Evolutionary conservation across 2,888 invertebrate species (phyloP).

Genomic region (Trachelus iudaicus): DNA sequence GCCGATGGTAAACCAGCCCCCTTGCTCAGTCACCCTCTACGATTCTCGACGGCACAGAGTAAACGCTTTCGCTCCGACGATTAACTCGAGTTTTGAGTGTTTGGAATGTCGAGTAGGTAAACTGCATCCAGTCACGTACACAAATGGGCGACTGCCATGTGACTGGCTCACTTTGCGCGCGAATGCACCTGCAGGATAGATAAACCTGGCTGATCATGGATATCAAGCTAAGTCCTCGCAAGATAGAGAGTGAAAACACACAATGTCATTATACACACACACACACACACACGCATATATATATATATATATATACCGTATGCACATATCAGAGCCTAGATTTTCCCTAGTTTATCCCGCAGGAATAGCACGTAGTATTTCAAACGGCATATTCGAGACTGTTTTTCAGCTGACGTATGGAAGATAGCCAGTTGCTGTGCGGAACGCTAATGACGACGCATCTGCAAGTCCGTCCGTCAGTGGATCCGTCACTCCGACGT

Average conservation of each 20-base stretch:
- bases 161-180: not conserved
- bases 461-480: constrained; percentile 12
- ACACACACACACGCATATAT: not conserved
- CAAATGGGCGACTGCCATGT: constrained; percentile 34
- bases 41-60: constrained; percentile 31
- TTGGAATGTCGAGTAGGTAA: constrained; percentile 52
- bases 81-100: constrained; percentile 57
- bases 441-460: constrained; percentile 18
- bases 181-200: not conserved
- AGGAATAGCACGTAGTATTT: not conserved
- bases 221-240: not conserved
- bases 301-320: not conserved
- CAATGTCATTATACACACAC: not conserved
- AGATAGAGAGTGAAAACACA: not conserved
- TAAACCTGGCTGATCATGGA: not conserved
- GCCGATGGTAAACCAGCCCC: constrained; percentile 41
- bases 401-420: not conserved
- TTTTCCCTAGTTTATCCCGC: not conserved
- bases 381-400: not conserved
- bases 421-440: constrained; percentile 7
- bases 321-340: not conserved
- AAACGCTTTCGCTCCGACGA: constrained; percentile 51
- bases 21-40: constrained; percentile 22
- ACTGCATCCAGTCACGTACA: constrained; percentile 50
- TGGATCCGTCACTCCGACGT: not conserved